phyloP scores from a whole-genome alignment of 2,797 vertebrate species.

The Mus minutoides region DNA sequence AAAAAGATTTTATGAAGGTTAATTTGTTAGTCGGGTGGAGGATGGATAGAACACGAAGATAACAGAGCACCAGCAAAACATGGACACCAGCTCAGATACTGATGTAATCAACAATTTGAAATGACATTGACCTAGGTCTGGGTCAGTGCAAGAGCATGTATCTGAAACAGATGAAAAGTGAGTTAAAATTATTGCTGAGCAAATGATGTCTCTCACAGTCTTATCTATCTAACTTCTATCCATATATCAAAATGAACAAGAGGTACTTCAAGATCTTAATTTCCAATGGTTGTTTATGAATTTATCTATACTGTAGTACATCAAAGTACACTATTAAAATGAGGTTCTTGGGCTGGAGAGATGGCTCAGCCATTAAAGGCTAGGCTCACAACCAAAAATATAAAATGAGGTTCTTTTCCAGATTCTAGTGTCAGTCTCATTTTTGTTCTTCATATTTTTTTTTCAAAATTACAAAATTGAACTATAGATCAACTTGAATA shows the following conservation, averaged over 20 bases:
- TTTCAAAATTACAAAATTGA: slow-evolving; percentile 35
- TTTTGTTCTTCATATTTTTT: background rate
- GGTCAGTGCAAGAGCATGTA: background rate
- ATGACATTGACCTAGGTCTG: background rate
- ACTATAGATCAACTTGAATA: background rate
- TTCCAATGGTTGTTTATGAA: background rate
- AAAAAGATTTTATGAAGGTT: background rate
- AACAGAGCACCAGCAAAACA: background rate
- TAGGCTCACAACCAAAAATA: no score
- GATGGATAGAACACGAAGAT: background rate
- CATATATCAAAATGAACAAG: slow-evolving; percentile 20
- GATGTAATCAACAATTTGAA: slow-evolving; percentile 33
- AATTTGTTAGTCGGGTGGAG: background rate
- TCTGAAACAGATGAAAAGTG: background rate
- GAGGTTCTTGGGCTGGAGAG: no score
- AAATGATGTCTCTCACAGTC: background rate
- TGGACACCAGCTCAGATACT: background rate
- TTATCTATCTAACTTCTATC: slow-evolving; percentile 30
- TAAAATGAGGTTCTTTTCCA: background rate
- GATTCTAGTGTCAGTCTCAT: background rate
- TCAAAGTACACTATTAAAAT: background rate
- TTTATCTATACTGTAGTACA: background rate
- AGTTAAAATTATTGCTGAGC: slow-evolving; percentile 9
- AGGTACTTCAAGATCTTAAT: background rate
- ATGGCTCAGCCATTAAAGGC: no score